Conservation (phyloP, 2,888 invertebrate genomes). For the Diaprepes abbreviatus region DNA sequence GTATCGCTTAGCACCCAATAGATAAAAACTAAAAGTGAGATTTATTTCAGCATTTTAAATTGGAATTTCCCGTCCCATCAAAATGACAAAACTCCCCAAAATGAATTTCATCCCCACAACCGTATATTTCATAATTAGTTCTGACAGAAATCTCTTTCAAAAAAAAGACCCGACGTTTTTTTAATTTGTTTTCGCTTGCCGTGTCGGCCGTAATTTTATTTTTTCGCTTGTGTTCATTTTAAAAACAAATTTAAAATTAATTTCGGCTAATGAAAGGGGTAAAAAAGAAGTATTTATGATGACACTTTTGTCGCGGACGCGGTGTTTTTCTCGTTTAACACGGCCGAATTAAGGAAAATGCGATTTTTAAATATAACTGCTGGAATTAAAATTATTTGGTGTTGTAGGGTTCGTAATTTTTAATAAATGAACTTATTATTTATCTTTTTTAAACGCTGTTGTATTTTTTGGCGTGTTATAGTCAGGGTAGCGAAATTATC, state of each 20-base stretch:
- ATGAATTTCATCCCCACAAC: conserved; percentile 18
- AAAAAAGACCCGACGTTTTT: conserved; percentile 22
- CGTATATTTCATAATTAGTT: conserved; percentile 40
- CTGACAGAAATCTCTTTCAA: conserved; percentile 35
- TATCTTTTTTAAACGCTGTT: too few relatives aligned
- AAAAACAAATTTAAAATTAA: conserved; percentile 46
- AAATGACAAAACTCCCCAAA: conserved; percentile 10
- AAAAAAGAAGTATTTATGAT: conserved; percentile 10
- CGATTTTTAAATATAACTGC: neutral
- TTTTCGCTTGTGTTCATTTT: conserved; percentile 40
- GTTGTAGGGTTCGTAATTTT: neutral
- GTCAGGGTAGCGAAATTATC: too few relatives aligned
- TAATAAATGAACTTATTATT: too few relatives aligned
- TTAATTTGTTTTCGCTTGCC: conserved; percentile 38
- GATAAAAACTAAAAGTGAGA: too few relatives aligned
- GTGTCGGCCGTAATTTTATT: conserved; percentile 36
- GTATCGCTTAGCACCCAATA: too few relatives aligned
- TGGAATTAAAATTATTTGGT: neutral
- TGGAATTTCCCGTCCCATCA: neutral
- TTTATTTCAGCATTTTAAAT: too few relatives aligned
- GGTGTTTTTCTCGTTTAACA: neutral
- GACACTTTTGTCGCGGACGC: neutral
- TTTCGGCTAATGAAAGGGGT: conserved; percentile 38
- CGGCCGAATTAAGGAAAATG: neutral
- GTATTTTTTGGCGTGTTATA: too few relatives aligned